Percentiles rank a stretch among this genome's conserved stretches.
Conservation (phyloP, 2,797 vertebrate species). For the Limnodromus scolopaceus region DNA sequence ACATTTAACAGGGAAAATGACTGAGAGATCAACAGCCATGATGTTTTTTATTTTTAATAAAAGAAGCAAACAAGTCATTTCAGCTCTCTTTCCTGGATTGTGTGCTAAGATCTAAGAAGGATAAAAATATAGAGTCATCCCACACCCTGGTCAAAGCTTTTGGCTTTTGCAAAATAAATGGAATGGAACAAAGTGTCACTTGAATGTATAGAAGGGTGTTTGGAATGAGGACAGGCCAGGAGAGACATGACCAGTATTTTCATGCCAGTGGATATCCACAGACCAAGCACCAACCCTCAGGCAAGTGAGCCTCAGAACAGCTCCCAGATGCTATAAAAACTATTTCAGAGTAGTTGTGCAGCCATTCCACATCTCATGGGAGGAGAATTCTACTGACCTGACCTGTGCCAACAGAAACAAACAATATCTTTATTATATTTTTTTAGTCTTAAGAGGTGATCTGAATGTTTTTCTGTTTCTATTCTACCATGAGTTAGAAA, state of each 20-base stretch:
- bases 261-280: not conserved
- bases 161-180: not conserved
- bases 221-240: not conserved
- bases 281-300: not conserved
- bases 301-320: not conserved
- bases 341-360: not conserved
- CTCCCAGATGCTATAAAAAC: not conserved
- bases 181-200: not conserved
- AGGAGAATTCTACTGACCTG: not conserved
- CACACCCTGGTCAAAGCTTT: not conserved
- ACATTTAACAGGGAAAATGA: not conserved
- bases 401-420: not conserved
- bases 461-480: not conserved
- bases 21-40: not conserved
- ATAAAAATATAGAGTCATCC: not conserved
- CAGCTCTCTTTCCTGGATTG: not conserved
- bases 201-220: not conserved
- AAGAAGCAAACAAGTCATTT: constrained; percentile 11
- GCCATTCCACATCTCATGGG: not conserved
- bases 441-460: not conserved
- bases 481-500: not conserved
- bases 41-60: not conserved
- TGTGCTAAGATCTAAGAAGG: constrained; percentile 2
- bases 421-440: not conserved
- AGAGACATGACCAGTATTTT: not conserved